Conservation (phyloP, 2,113 vertebrate genomes). For the Callospermophilus lateralis region DNA sequence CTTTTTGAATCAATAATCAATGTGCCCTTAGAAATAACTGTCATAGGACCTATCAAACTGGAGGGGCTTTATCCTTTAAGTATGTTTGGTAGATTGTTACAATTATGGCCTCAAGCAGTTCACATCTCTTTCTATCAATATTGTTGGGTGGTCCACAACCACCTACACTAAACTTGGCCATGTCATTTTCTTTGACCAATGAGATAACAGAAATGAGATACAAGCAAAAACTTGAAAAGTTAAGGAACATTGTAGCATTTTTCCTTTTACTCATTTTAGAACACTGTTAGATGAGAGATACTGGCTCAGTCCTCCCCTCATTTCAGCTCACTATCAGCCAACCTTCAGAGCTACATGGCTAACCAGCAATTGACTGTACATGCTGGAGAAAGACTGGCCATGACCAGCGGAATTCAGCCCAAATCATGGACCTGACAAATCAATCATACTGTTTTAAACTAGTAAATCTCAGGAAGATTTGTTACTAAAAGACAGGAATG, state of each 20-base stretch:
- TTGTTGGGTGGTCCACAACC: fast-evolving
- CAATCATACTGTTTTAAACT: not conserved
- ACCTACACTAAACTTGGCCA: not conserved
- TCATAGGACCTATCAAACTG: not conserved
- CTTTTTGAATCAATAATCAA: not conserved
- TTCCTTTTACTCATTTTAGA: not conserved
- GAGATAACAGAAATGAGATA: not conserved
- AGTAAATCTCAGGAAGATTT: not conserved
- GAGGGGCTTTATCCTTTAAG: not conserved
- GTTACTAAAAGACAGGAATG: not conserved
- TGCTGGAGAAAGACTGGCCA: not conserved
- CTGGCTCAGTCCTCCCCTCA: not conserved
- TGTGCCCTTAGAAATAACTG: not conserved
- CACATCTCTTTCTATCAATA: not conserved
- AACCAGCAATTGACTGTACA: not conserved
- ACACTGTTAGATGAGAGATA: not conserved
- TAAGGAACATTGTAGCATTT: not conserved
- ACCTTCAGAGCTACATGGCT: not conserved
- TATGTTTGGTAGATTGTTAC: not conserved
- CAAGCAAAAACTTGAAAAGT: not conserved
- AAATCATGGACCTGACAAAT: not conserved
- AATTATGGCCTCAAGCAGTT: not conserved
- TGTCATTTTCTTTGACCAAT: not conserved
- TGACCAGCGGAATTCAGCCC: not conserved
- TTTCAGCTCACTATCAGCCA: not conserved